Percentiles rank a stretch among this genome's conserved stretches.
These are phyloP conservation scores for Hiodon alosoides DNA, from an alignment of 2,113 vertebrate genomes.

Conservation along the genomic window DNA sequence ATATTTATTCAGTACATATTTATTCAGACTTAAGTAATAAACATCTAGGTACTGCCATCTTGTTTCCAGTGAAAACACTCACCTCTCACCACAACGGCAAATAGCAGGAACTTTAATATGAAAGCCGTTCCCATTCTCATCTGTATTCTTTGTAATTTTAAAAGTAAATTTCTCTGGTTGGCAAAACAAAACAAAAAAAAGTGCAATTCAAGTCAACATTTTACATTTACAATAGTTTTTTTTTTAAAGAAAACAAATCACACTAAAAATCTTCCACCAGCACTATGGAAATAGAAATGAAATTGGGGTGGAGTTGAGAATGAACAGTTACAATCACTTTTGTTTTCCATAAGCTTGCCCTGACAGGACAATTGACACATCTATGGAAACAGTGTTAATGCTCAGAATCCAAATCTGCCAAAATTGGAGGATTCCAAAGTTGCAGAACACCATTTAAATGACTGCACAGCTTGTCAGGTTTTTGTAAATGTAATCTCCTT, in stretches of 20 bases:
- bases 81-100: constrained; percentile 40
- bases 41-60: not conserved
- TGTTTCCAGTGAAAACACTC: not conserved
- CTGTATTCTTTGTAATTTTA: not conserved
- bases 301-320: too few species aligned
- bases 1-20: not conserved
- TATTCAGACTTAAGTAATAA: not conserved
- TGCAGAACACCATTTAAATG: too few species aligned
- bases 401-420: too few species aligned
- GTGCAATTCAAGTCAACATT: not conserved
- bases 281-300: not conserved
- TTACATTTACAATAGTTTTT: not conserved
- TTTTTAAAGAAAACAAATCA: too few species aligned
- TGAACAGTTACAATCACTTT: constrained; percentile 26
- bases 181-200: too few species aligned
- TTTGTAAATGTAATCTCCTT: too few species aligned
- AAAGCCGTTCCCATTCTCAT: not conserved
- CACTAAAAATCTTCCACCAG: not conserved
- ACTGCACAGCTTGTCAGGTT: too few species aligned
- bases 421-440: too few species aligned
- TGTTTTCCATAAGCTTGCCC: constrained; percentile 33
- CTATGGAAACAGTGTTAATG: not conserved
- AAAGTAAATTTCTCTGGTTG: constrained; percentile 11
- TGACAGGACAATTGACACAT: not conserved
- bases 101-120: constrained; percentile 35